Base-by-base conservation (phyloP, 2,888 invertebrate species). In the Caenorhabditis japonica region DNA sequence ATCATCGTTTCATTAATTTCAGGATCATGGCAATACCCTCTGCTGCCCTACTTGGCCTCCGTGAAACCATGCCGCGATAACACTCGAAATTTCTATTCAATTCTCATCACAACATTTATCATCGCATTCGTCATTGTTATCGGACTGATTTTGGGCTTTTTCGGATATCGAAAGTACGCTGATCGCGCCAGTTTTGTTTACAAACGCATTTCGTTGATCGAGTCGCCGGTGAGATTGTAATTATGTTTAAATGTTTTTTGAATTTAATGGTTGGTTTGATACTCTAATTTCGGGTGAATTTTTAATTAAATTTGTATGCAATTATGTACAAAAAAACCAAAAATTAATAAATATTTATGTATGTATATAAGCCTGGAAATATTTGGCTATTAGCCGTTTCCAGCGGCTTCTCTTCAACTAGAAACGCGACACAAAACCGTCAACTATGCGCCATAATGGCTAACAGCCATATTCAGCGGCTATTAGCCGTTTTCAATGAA, bases 21-120 rank as follows among this genome's bases (percentile, higher is more conserved):
- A 72, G 68, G 69, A 17, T 71, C 64, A 34, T 84, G 84, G 84
- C 84, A 84, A 61, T 83, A 84, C 43, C 84, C 84, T 7, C 75
- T 84, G 1, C 69, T 77, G 15, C 77, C 83, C 3, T 84, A 83
- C 46, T 52, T 84, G 15, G 70, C 78, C 7, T 70, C 78, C 21
- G 76, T 81, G 12, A 68, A 77, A 23, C 77, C 77, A 17, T 83
- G 84, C 66, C 36, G 44, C 47, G 49, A 74, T 27, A 41, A 73
- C 27, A 62, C 66, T 19, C 66, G 56, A 15, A 77, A 66, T 30
- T 76, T 83, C 46, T 56, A 81, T 41, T 77, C 79, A 5, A 68
- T 83, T 27, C 68, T 84, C 7, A 75, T 79, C 46, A 72, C 75
- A 36, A 81, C 81, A 10, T 60, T 82, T 33, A 39, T 76, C 10